Percentiles rank a stretch among this genome's conserved stretches.
phyloP scores from a whole-genome alignment of 1,140 invertebrate species.

The Onthophagus taurus region DNA sequence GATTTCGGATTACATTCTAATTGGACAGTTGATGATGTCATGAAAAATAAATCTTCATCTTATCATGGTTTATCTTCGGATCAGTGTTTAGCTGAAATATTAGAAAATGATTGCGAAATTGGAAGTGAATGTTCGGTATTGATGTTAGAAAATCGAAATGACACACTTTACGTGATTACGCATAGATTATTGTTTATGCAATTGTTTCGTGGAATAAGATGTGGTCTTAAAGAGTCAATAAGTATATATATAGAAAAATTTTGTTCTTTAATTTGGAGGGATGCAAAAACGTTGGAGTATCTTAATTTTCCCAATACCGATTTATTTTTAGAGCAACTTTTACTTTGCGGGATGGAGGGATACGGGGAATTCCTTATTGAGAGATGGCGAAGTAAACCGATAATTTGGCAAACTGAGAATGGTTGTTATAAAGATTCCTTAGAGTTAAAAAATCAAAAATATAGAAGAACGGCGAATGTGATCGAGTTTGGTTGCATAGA shows the following conservation, averaged over 20 bases:
- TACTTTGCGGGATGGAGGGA: slow-evolving; percentile 28
- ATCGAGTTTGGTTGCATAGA: slow-evolving; percentile 28
- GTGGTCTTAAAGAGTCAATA: neutral
- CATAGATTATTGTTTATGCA: slow-evolving; percentile 14
- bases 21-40: slow-evolving; percentile 9
- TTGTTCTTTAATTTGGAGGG: slow-evolving; percentile 12
- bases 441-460: slow-evolving; percentile 2
- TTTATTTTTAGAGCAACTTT: slow-evolving; percentile 27
- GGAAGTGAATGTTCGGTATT: slow-evolving; percentile 4
- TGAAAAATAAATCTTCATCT: slow-evolving; percentile 4
- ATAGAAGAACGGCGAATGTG: slow-evolving; percentile 19
- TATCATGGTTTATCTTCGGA: slow-evolving; percentile 11
- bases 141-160: slow-evolving; percentile 11
- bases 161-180: slow-evolving; percentile 12
- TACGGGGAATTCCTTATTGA: slow-evolving; percentile 22
- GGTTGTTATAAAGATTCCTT: slow-evolving; percentile 26
- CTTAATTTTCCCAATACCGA: slow-evolving; percentile 18
- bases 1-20: slow-evolving; percentile 11
- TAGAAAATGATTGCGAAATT: slow-evolving; percentile 9
- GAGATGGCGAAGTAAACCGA: slow-evolving; percentile 21
- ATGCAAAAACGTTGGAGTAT: slow-evolving; percentile 11
- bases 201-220: slow-evolving; percentile 2
- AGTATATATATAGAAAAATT: neutral
- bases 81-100: slow-evolving; percentile 13
- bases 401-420: slow-evolving; percentile 21